phyloP scores from a whole-genome alignment of 2,888 invertebrate genomes.

The Lasioglossum oenotherae region DNA sequence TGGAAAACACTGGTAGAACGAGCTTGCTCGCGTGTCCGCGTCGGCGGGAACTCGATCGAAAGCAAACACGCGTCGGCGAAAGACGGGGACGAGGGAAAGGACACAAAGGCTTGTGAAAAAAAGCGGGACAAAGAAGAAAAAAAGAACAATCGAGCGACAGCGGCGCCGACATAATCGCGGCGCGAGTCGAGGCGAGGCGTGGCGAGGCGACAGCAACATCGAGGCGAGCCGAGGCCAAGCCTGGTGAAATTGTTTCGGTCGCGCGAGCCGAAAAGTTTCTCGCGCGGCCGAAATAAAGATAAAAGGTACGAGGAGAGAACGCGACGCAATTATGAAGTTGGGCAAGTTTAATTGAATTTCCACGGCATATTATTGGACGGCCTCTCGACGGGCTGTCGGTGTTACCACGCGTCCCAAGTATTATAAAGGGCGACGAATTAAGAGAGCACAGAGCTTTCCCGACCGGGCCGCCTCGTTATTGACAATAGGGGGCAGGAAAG shows the following conservation, averaged over 20 bases:
- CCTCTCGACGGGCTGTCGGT: slow-evolving; percentile 31
- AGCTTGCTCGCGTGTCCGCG: not conserved
- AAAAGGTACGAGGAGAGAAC: slow-evolving; percentile 22
- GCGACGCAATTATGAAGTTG: slow-evolving; percentile 62
- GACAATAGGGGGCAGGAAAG: not conserved
- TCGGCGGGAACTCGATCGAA: slow-evolving; percentile 6
- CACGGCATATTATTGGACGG: slow-evolving; percentile 51
- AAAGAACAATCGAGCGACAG: slow-evolving; percentile 9
- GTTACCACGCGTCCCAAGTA: slow-evolving; percentile 36
- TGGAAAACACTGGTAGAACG: not conserved
- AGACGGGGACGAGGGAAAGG: not conserved
- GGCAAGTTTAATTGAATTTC: slow-evolving; percentile 69
- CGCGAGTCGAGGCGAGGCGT: not conserved
- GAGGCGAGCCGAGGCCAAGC: not conserved
- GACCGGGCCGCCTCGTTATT: not conserved
- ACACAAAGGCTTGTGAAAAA: not conserved
- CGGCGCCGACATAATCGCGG: slow-evolving; percentile 22
- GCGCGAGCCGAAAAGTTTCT: slow-evolving; percentile 27
- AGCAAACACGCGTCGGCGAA: slow-evolving; percentile 17
- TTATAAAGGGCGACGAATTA: slow-evolving; percentile 24
- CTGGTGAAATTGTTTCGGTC: slow-evolving; percentile 7
- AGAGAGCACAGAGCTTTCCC: slow-evolving; percentile 3
- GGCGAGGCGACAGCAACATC: not conserved
- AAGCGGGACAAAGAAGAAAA: not conserved
- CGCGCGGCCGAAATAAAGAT: slow-evolving; percentile 22